A percentile compares a stretch with the other conserved stretches of the same genome.
phyloP scores from a whole-genome alignment of 2,888 invertebrate species.

The Prosopocoilus inquinatus region DNA sequence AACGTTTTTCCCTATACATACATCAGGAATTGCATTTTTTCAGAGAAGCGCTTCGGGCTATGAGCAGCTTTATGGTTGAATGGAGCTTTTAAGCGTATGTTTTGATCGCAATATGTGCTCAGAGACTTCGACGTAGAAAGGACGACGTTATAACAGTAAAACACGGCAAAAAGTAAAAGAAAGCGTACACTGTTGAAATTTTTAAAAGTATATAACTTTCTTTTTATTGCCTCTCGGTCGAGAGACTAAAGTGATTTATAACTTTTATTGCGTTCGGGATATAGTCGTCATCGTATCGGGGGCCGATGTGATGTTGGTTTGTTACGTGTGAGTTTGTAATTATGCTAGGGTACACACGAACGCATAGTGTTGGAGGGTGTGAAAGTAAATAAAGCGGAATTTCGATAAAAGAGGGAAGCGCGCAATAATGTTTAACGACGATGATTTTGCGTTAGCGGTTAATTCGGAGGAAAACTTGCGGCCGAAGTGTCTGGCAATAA shows the following conservation, averaged over 20 bases:
- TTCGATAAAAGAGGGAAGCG: no score
- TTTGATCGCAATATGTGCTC: conserved; percentile 35
- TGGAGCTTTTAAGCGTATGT: conserved; percentile 35
- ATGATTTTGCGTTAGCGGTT: background rate
- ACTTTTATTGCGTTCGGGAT: no score
- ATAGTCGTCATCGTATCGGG: no score
- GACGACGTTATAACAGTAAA: conserved; percentile 23
- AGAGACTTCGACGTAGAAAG: conserved; percentile 22
- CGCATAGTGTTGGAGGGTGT: no score
- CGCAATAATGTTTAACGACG: background rate
- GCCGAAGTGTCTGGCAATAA: conserved; percentile 12
- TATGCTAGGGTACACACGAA: no score
- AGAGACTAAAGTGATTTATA: no score
- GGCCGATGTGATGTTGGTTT: no score
- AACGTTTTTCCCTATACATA: conserved; percentile 16
- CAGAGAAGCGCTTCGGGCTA: conserved; percentile 31
- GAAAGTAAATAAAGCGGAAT: no score
- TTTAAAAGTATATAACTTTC: conserved; percentile 2
- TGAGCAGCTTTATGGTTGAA: conserved; percentile 37
- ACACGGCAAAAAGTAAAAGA: conserved; percentile 4
- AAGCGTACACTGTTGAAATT: background rate
- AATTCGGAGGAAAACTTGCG: conserved; percentile 3
- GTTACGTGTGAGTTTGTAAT: no score
- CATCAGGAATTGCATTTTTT: conserved; percentile 28
- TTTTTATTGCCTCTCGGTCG: background rate